Percentiles rank a stretch among this genome's conserved stretches.
Conservation (phyloP, 2,888 invertebrate species). For the Phaedon cochleariae region DNA sequence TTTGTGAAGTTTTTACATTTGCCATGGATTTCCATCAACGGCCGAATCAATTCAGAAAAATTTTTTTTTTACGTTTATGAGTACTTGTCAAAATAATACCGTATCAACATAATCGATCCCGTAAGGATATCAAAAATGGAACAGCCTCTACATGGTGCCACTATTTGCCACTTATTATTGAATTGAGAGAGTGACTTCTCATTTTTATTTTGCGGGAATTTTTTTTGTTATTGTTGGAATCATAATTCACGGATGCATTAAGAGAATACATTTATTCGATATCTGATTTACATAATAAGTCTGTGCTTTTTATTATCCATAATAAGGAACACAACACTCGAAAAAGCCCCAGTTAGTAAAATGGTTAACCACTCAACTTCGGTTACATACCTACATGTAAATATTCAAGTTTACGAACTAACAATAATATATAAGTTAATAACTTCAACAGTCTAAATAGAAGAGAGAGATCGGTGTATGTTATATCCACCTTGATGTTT, state of each 20-base stretch:
- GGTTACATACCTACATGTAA: slow-evolving; percentile 35
- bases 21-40: too few relatives aligned
- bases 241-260: slow-evolving; percentile 52
- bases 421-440: slow-evolving; percentile 19
- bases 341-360: slow-evolving; percentile 46
- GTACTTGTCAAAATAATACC: too few relatives aligned
- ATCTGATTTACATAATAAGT: slow-evolving; percentile 40
- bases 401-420: slow-evolving; percentile 29
- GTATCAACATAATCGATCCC: too few relatives aligned
- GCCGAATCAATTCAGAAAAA: too few relatives aligned
- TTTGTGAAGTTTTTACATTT: too few relatives aligned
- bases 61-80: too few relatives aligned
- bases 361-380: slow-evolving; percentile 53
- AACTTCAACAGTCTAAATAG: slow-evolving; percentile 34
- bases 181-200: too few relatives aligned
- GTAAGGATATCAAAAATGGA: too few relatives aligned
- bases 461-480: slow-evolving; percentile 35
- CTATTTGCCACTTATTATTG: too few relatives aligned
- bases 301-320: slow-evolving; percentile 23
- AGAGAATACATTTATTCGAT: slow-evolving; percentile 59
- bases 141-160: too few relatives aligned
- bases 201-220: too few relatives aligned
- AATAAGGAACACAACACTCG: slow-evolving; percentile 26
- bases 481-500: slow-evolving; percentile 35
- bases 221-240: slow-evolving; percentile 29